A percentile compares a stretch with the other conserved stretches of the same genome.
Conservation (phyloP, 2,113 vertebrate species). For the Poeciliopsis retropinna region DNA sequence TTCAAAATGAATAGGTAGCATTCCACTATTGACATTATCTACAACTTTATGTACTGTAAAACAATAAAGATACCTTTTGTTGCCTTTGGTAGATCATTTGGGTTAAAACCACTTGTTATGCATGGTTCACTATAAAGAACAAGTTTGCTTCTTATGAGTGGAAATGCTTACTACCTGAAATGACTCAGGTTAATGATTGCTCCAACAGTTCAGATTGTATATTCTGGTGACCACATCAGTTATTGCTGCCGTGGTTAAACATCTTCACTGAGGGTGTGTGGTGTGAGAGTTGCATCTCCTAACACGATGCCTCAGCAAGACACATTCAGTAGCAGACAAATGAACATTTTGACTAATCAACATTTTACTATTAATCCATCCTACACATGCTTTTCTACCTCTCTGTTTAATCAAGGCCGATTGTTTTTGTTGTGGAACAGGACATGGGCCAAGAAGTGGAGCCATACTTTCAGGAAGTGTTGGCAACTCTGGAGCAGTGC, state of each 20-base stretch:
- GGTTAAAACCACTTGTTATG: too few species aligned
- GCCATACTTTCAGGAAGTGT: conserved; percentile 86
- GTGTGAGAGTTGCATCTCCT: conserved; percentile 22
- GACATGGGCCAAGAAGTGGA: conserved; percentile 75
- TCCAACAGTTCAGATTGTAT: neutral
- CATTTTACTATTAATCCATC: conserved; percentile 55
- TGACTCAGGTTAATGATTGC: too few species aligned
- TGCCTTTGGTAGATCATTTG: too few species aligned
- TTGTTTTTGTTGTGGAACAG: conserved; percentile 69
- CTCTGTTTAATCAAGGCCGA: conserved; percentile 5
- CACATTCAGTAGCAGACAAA: conserved; percentile 8
- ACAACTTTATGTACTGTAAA: too few species aligned
- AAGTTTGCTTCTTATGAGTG: too few species aligned
- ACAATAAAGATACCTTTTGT: too few species aligned
- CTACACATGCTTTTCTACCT: conserved; percentile 28
- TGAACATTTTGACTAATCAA: conserved; percentile 40
- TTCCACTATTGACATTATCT: too few species aligned
- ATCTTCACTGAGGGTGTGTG: conserved; percentile 12
- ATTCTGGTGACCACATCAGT: neutral
- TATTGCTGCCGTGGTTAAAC: neutral
- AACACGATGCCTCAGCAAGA: conserved; percentile 57
- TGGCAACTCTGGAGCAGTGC: conserved; percentile 78
- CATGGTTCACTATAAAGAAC: too few species aligned
- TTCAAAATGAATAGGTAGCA: too few species aligned
- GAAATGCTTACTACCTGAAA: too few species aligned